Evolutionary conservation across 1,140 invertebrate species (phyloP).

Genomic region (Bradynema listronoti): DNA sequence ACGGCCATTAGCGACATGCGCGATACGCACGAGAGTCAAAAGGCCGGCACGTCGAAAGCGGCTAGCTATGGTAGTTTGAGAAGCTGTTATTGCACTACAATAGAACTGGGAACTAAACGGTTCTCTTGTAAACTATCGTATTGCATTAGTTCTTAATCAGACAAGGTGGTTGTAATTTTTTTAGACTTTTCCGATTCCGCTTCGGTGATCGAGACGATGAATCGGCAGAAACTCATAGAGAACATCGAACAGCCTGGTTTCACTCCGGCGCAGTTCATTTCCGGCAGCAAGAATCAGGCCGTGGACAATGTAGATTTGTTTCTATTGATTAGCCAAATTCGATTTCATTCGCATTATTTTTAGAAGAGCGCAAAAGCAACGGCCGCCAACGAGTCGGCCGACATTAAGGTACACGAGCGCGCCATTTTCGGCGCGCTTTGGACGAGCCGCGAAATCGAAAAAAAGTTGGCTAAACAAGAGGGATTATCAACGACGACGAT

Average conservation of each 20-base stretch:
- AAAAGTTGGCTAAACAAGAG: neutral
- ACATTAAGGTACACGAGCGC: slow-evolving; percentile 9
- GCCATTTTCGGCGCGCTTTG: slow-evolving; percentile 28
- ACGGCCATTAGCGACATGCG: slow-evolving; percentile 4
- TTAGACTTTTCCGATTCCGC: slow-evolving; percentile 12
- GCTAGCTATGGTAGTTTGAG: neutral
- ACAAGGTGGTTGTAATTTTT: neutral
- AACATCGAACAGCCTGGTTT: slow-evolving; percentile 27
- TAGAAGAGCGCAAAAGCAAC: neutral
- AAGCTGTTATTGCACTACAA: neutral
- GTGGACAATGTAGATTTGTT: neutral
- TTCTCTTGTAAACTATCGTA: neutral
- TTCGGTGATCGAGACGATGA: slow-evolving; percentile 5
- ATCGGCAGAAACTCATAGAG: slow-evolving; percentile 13
- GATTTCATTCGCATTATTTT: neutral
- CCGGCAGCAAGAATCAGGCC: neutral
- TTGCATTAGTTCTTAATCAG: neutral
- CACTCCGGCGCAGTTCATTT: slow-evolving; percentile 5
- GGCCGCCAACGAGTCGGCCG: neutral
- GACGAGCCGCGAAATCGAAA: slow-evolving; percentile 10
- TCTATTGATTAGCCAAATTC: neutral
- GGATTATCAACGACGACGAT: neutral
- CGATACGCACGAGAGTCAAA: neutral
- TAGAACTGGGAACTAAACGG: neutral
- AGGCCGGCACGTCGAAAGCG: neutral